phyloP scores from a whole-genome alignment of 2,113 vertebrate genomes.

The Paralichthys olivaceus region DNA sequence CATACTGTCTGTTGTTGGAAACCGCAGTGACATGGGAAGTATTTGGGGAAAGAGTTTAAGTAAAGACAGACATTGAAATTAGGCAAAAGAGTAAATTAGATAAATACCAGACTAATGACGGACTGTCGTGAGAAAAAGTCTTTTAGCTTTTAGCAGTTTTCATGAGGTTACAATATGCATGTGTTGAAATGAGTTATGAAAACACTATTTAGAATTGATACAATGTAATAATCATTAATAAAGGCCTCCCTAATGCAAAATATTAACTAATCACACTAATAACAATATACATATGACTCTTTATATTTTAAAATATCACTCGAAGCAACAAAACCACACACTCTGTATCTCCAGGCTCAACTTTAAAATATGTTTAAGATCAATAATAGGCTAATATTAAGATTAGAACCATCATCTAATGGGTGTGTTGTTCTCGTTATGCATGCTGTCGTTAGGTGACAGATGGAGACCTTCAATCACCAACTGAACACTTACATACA shows the following conservation, averaged over 20 bases:
- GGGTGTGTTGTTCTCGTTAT: not conserved
- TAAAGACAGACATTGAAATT: too few relatives aligned
- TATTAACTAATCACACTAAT: too few relatives aligned
- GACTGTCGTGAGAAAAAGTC: not conserved
- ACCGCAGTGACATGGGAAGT: not conserved
- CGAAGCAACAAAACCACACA: too few relatives aligned
- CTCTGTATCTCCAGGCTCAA: too few relatives aligned
- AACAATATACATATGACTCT: too few relatives aligned
- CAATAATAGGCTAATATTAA: not conserved
- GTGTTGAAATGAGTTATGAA: not conserved
- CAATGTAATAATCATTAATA: too few relatives aligned
- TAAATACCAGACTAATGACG: not conserved
- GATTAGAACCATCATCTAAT: not conserved
- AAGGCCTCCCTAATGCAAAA: too few relatives aligned
- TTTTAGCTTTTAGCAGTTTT: too few relatives aligned
- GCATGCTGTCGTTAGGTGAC: constrained; percentile 79
- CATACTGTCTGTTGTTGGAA: not conserved
- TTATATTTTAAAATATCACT: too few relatives aligned
- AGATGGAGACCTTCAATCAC: constrained; percentile 92
- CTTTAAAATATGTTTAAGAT: too few relatives aligned
- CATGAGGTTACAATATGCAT: too few relatives aligned
- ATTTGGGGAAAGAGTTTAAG: not conserved
- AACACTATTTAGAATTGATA: not conserved
- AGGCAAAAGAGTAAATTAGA: not conserved
- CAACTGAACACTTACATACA: constrained; percentile 90